A percentile compares a stretch with the other conserved stretches of the same genome.
Conservation (phyloP, 2,797 vertebrate genomes). For the Clarias pachynema region DNA sequence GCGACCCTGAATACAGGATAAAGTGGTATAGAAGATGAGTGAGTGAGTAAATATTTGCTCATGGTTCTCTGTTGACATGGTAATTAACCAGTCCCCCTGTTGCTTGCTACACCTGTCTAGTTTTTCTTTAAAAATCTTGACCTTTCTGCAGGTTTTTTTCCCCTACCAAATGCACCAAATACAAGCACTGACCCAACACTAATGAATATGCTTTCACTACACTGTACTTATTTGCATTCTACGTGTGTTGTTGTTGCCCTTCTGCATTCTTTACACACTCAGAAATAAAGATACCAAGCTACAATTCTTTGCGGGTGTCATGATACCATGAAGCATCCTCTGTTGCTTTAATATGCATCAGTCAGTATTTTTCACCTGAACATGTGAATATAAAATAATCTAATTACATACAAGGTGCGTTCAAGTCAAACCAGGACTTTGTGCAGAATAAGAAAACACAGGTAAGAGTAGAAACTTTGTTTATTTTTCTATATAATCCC, state of each 20-base stretch:
- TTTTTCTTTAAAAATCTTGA: neutral
- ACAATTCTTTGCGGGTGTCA: neutral
- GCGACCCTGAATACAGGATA: no score
- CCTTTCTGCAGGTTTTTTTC: neutral
- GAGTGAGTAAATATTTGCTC: no score
- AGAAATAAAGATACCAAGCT: neutral
- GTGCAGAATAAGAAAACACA: no score
- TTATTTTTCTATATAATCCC: no score
- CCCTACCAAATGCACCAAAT: neutral
- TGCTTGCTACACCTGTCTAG: neutral
- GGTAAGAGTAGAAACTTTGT: no score
- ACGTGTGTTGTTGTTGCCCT: neutral
- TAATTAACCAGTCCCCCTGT: neutral
- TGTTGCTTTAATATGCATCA: neutral
- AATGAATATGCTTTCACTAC: neutral
- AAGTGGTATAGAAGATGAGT: no score
- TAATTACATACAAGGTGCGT: no score
- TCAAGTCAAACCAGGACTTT: no score
- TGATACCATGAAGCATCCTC: neutral
- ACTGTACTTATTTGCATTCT: neutral
- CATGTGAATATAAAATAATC: neutral
- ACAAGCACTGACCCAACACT: neutral
- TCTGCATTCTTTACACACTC: neutral
- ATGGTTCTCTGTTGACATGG: neutral
- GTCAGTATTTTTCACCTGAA: neutral